Evolutionary conservation across 2,888 invertebrate species (phyloP).

Genomic region (Mellilla xanthometata): DNA sequence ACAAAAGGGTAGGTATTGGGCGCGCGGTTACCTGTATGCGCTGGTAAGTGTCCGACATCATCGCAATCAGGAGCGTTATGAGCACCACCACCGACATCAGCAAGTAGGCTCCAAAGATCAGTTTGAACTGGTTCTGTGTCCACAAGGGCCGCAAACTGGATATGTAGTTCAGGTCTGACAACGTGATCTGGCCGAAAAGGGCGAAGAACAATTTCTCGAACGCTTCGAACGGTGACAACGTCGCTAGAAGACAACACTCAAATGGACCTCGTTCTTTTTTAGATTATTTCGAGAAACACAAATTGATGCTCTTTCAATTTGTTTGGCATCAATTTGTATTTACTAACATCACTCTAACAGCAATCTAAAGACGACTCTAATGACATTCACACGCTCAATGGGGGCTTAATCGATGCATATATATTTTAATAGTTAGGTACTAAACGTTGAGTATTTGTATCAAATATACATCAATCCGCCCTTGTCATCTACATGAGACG

Average conservation of each 20-base stretch:
- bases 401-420: slow-evolving; percentile 66
- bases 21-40: slow-evolving; percentile 95
- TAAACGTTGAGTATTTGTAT: neutral
- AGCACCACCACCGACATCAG: slow-evolving; percentile 98
- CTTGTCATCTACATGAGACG: slow-evolving; percentile 57
- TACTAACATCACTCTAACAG: slow-evolving; percentile 45
- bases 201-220: slow-evolving; percentile 99
- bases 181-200: slow-evolving; percentile 96
- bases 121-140: slow-evolving; percentile 94
- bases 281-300: slow-evolving; percentile 43
- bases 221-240: slow-evolving; percentile 94
- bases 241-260: slow-evolving; percentile 85
- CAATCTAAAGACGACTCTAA: slow-evolving; percentile 48
- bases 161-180: slow-evolving; percentile 91
- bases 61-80: slow-evolving; percentile 99
- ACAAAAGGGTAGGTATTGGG: slow-evolving; percentile 69
- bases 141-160: slow-evolving; percentile 87
- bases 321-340: slow-evolving; percentile 58
- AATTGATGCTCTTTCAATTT: slow-evolving; percentile 46
- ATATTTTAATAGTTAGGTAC: neutral
- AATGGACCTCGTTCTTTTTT: slow-evolving; percentile 66
- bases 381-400: slow-evolving; percentile 46
- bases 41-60: slow-evolving; percentile 99
- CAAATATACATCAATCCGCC: slow-evolving; percentile 63
- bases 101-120: slow-evolving; percentile 98